These are phyloP conservation scores for Arnoldichthys spilopterus DNA, from an alignment of 2,797 vertebrate genomes.

Conservation along the genomic window DNA sequence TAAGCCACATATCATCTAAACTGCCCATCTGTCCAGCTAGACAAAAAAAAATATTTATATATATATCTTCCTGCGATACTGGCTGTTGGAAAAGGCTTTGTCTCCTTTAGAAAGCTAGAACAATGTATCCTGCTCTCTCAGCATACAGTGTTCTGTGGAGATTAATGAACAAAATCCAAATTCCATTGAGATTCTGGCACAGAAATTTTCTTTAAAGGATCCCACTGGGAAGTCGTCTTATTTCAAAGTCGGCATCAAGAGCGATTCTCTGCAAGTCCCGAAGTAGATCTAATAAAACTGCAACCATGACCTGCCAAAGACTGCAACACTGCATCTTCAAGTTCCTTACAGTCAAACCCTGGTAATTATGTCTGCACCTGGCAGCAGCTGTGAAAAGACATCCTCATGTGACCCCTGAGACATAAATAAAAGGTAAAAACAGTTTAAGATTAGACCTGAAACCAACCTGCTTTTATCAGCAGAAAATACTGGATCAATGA, in stretches of 20 bases:
- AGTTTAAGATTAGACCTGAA: no score
- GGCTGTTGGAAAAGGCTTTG: conserved; percentile 24
- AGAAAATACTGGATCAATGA: no score
- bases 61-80: conserved; percentile 21
- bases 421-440: not conserved
- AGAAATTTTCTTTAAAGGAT: conserved; percentile 25
- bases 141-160: conserved; percentile 27
- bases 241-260: not conserved
- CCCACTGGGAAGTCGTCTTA: conserved; percentile 3
- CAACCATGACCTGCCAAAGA: not conserved
- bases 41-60: conserved; percentile 31
- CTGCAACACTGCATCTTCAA: not conserved
- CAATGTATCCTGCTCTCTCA: conserved; percentile 27
- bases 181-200: conserved; percentile 32
- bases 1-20: conserved; percentile 51
- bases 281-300: conserved; percentile 16
- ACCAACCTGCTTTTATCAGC: no score
- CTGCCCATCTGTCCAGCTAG: conserved; percentile 46
- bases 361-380: conserved; percentile 3
- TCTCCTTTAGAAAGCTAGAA: conserved; percentile 17
- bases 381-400: not conserved
- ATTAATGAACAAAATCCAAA: conserved; percentile 49
- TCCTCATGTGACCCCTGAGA: not conserved
- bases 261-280: not conserved
- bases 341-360: not conserved